These are phyloP conservation scores for Cryptosula pallasiana DNA, from an alignment of 2,888 invertebrate genomes.

Conservation along the genomic window DNA sequence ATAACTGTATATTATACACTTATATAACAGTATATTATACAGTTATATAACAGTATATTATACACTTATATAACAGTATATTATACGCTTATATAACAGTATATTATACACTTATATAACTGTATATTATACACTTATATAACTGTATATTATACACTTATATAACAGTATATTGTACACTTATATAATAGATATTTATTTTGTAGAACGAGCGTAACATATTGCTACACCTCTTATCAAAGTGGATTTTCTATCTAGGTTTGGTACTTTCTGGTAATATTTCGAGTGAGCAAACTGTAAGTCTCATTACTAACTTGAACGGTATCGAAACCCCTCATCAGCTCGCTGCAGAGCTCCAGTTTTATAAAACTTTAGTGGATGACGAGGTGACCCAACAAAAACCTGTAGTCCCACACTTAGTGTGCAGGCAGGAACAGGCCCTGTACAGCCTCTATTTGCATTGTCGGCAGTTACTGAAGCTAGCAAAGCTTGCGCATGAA, in stretches of 20 bases:
- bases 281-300: background rate
- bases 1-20: too few relatives aligned
- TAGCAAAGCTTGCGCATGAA: background rate
- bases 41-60: too few relatives aligned
- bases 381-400: background rate
- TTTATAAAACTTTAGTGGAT: background rate
- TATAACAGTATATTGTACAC: too few relatives aligned
- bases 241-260: constrained; percentile 1
- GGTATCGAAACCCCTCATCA: background rate
- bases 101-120: too few relatives aligned
- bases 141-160: too few relatives aligned
- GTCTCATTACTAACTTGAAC: background rate
- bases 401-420: background rate
- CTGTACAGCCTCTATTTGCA: constrained; percentile 4
- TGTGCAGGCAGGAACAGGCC: background rate
- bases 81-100: too few relatives aligned
- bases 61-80: too few relatives aligned
- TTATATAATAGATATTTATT: too few relatives aligned
- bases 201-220: background rate
- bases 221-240: background rate
- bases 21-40: too few relatives aligned
- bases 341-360: background rate
- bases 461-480: background rate
- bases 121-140: too few relatives aligned
- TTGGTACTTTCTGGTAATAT: background rate